Evolutionary conservation across 2,113 vertebrate genomes (phyloP), one percentile per base, ranked within the genome.

Genomic region (Pseudorectes ferrugineus): DNA sequence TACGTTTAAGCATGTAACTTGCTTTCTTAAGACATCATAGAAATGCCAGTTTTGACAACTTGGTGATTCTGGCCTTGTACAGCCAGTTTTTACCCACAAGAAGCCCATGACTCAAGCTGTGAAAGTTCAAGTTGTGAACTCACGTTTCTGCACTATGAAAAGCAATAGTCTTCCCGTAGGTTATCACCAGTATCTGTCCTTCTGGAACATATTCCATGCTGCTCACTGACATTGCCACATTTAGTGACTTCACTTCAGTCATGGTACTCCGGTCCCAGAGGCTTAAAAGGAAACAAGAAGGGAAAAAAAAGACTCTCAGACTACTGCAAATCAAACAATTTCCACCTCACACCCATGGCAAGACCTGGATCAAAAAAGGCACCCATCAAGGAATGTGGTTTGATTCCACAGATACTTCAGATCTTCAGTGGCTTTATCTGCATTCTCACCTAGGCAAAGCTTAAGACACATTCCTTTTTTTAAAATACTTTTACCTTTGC

Each of bases 121-220:
- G 28, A 52, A 33, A 66, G 51, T 0, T 24, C 14, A 14, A 65
- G 42, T 0, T 96, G 67, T 61, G 10, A 42, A 95, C 97, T 80
- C 97, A 99, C 99, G 98, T 99, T 88, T 99, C 97, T 82, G 99
- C 99, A 35, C 99, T 99, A 96, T 99, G 99, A 97, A 99, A 99
- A 67, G 98, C 99, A n/a, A 99, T 98, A 16, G 98, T 99, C 93
- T 98, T 99, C 65, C 99, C 99, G 3, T 99, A 99, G 22, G 99
- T 99, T 95, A 99, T 98, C 66, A 99, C 98, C 36, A 99, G 97
- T 42, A 99, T 97, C 97, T 99, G 99, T 67, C 99, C 99, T 66
- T 99, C 99, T 57, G 98, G 98, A 96, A 99, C 92, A 46, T 99
- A 99, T 84, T 99, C 99, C 99, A 99, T 99, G 97, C 99, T 99